Evolutionary conservation across 2,888 invertebrate species (phyloP), one percentile per base, ranked within the genome.

Genomic region (Acanthosepion pharaonis): DNA sequence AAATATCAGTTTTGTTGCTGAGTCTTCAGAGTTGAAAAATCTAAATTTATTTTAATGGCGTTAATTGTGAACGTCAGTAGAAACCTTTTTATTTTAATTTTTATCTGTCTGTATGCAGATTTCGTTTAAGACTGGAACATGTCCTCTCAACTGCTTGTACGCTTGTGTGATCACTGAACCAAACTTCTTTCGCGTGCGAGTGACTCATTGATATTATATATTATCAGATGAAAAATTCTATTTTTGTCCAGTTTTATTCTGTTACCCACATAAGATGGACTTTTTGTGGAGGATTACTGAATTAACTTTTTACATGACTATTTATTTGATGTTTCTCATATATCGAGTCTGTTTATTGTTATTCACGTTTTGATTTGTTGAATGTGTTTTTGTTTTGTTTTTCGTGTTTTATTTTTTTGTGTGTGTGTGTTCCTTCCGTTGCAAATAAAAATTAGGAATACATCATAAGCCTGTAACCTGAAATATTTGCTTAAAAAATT

Each of bases 391-490:
- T 33, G 9, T 18, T 78, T 78, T 33, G 11, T 78, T 33, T 11
- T 15, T 42, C 2, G 42, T 42, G 42, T 42, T 42, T 42, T 42
- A 42, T 42, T 42, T 42, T 42, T 42, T 42, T 33, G 33, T 33
- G 33, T 33, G n/a, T n/a, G n/a, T 2, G 42, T 42, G 42, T 42
- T 78, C 15, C n/a, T n/a, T 78, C n/a, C n/a, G n/a, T 33, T n/a
- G n/a, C n/a, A 78, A 78, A 78, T 78, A 78, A 78, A 78, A n/a
- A n/a, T n/a, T 78, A 78, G n/a, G 78, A n/a, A n/a, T 78, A 78
- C n/a, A 78, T 15, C n/a, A 78, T 15, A 78, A 78, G 11, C n/a
- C n/a, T 11, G 78, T 33, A 33, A 18, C 33, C 78, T 78, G n/a
- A 9, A 78, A 78, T n/a, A 78, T n/a, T 15, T 9, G n/a, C 11